Evolutionary conservation across 2,888 invertebrate species (phyloP).

Genomic region (Amiota mariae): DNA sequence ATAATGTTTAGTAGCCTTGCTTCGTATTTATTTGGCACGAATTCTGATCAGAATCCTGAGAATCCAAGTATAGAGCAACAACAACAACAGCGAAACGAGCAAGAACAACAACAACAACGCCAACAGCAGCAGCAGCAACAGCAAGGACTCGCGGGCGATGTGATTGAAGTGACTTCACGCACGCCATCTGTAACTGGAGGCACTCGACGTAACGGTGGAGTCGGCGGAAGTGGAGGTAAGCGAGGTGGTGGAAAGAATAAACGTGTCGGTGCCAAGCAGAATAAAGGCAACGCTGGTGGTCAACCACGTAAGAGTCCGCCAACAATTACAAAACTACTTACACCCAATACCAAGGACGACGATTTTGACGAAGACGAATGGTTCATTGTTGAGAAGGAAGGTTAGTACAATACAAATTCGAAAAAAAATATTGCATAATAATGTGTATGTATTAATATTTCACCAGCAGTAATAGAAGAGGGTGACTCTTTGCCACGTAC

Average conservation of each 20-base stretch:
- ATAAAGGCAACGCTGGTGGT: slow-evolving; percentile 38
- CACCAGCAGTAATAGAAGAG: slow-evolving; percentile 52
- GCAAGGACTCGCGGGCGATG: slow-evolving; percentile 53
- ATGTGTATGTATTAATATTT: background rate
- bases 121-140: slow-evolving; percentile 43
- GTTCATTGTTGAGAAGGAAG: slow-evolving; percentile 75
- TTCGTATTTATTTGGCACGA: slow-evolving; percentile 75
- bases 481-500: slow-evolving; percentile 67
- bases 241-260: slow-evolving; percentile 43
- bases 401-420: slow-evolving; percentile 53
- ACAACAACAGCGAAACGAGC: slow-evolving; percentile 40
- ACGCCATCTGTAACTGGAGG: slow-evolving; percentile 68
- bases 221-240: slow-evolving; percentile 44
- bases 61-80: slow-evolving; percentile 49
- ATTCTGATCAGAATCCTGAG: slow-evolving; percentile 57
- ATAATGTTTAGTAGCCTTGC: slow-evolving; percentile 79
- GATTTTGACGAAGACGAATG: slow-evolving; percentile 75
- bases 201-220: slow-evolving; percentile 31
- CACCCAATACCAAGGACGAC: slow-evolving; percentile 57
- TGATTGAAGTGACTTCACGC: slow-evolving; percentile 66
- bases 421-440: background rate
- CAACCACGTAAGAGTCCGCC: slow-evolving; percentile 50
- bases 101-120: slow-evolving; percentile 44
- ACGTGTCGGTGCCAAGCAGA: slow-evolving; percentile 49
- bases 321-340: slow-evolving; percentile 56